Conservation (phyloP, 2,888 invertebrate species). For the Drosophila parthenogenetica region DNA sequence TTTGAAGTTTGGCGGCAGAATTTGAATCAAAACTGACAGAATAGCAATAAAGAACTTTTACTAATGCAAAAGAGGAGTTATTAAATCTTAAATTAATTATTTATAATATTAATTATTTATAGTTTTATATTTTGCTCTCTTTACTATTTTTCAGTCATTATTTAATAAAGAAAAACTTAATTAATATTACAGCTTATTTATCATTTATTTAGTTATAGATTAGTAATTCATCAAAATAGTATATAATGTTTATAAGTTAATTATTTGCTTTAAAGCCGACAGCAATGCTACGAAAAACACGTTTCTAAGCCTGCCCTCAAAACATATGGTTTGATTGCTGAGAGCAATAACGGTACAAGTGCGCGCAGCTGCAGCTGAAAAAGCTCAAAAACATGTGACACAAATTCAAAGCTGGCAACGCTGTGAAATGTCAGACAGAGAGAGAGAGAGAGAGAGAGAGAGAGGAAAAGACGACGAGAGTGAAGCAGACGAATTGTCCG, state of each 20-base stretch:
- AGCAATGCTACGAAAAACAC: background rate
- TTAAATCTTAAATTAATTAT: no score
- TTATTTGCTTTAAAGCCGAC: no score
- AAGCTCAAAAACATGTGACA: slow-evolving; percentile 53
- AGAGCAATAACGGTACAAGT: slow-evolving; percentile 8
- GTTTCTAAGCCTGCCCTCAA: slow-evolving; percentile 3
- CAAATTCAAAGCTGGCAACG: slow-evolving; percentile 35
- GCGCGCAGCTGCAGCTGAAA: slow-evolving; percentile 36
- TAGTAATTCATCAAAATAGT: no score
- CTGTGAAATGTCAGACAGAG: slow-evolving; percentile 3
- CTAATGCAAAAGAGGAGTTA: no score
- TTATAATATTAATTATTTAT: no score
- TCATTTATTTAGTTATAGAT: no score
- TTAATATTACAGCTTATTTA: no score
- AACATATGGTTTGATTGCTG: slow-evolving; percentile 18
- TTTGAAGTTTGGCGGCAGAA: background rate
- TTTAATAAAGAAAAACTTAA: no score
- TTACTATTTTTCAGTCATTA: no score
- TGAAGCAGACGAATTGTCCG: slow-evolving; percentile 48
- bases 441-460: slow-evolving; percentile 10
- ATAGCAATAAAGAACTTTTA: no score
- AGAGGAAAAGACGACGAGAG: slow-evolving; percentile 9
- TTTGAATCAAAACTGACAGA: slow-evolving; percentile 9
- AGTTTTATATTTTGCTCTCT: no score
- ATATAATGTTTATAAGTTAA: no score